A percentile compares a stretch with the other conserved stretches of the same genome.
These are phyloP conservation scores for Lepidocyrtinus sp. DNA, from an alignment of 2,888 invertebrate species.

Conservation along the genomic window DNA sequence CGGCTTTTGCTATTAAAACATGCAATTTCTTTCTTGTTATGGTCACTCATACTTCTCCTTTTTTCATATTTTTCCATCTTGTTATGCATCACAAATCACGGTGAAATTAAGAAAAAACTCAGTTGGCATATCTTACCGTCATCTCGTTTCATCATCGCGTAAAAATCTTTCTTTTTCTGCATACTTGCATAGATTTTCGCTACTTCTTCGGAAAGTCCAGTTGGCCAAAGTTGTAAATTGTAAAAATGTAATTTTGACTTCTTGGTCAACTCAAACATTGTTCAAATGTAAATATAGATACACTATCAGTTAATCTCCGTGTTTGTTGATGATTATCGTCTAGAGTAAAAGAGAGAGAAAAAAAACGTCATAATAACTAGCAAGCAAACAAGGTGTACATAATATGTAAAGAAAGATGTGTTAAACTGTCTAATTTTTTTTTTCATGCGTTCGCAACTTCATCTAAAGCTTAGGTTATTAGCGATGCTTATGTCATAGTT, in stretches of 20 bases:
- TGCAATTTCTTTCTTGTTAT: background rate
- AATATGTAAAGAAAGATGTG: background rate
- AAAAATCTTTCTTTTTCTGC: too few species aligned
- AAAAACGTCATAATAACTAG: background rate
- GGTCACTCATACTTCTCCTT: background rate
- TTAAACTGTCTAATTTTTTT: background rate
- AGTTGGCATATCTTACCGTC: constrained; percentile 27
- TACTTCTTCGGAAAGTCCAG: background rate
- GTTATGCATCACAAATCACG: constrained; percentile 30
- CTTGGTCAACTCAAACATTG: background rate
- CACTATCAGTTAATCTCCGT: background rate
- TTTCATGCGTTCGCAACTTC: background rate
- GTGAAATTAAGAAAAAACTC: constrained; percentile 22
- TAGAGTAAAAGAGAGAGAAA: background rate
- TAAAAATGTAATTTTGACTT: background rate
- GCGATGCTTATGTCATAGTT: constrained; percentile 27
- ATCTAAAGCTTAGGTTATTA: constrained; percentile 8
- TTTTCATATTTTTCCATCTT: constrained; percentile 26
- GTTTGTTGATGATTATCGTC: background rate
- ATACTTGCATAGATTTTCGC: too few species aligned
- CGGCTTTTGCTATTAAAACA: background rate
- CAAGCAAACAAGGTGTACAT: background rate
- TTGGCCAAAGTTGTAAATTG: background rate
- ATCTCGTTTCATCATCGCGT: background rate
- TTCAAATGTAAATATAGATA: background rate